Evolutionary conservation across 2,797 vertebrate genomes (phyloP), one percentile per base, ranked within the genome.

Genomic region (Lindbergichthys nudifrons): DNA sequence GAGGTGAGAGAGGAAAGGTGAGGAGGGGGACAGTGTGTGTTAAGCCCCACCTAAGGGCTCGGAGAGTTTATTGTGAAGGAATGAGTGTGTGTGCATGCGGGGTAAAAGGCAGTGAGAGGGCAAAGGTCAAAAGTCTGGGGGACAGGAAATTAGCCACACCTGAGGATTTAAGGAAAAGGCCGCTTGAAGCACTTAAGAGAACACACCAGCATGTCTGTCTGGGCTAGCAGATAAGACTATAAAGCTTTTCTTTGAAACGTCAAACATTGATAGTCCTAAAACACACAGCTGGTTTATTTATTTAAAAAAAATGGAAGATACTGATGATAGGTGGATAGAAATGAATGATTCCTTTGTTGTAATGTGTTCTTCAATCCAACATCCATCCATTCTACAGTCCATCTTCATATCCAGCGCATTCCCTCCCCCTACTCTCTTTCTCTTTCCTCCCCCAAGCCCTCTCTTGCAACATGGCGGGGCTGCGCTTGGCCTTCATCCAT

Each of bases 121-220:
- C 71, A 64, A 70, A 85, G 87, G 89, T 91, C 85, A 81, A 80
- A 85, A 78, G 85, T 88, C 82, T 77, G 72, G 57, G 58, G 70
- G 83, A 85, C 84, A 90, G 90, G 86, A 93, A 91, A 89, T 91
- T 76, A 85, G 87, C 82, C 75, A 87, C 90, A 92, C 90, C 91
- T 92, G 89, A 88, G 82, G 88, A 84, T 85, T 88, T 84, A 65
- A 10, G 15, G 32, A 51, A 65, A 82, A 73, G 23, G 63, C 72
- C 41, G 52, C 75, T 75, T 69, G 43, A 70, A 82, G 69, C 48
- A 18, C 63, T 80, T 8, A 0, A 57, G 73, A 77, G 42, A 26
- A 9, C 43, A 59, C 13, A 53, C 6, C 50, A 52, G 59, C 32
- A 15, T 1, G 48, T 70, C 64, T n/a, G 54, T 71, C 56, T 61